A percentile compares a stretch with the other conserved stretches of the same genome.
Conservation (phyloP, 2,888 invertebrate genomes). For the Amblyjoppa proteus region DNA sequence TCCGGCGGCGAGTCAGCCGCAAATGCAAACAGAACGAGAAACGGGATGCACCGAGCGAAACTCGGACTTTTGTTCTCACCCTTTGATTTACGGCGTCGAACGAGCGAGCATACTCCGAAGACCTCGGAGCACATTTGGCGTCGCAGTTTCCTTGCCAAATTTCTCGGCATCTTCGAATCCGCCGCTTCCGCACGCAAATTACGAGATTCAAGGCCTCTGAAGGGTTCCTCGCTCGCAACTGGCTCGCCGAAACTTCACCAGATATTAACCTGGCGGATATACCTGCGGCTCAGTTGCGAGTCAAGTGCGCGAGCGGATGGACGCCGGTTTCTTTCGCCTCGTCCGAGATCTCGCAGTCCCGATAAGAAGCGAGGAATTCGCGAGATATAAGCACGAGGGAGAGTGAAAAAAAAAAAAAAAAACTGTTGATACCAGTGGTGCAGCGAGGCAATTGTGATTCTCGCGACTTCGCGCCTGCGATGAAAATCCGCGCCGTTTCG, state of each 20-base stretch:
- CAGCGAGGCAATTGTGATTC: constrained; percentile 34
- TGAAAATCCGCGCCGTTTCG: constrained; percentile 4
- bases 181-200: constrained; percentile 77
- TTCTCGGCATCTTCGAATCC: constrained; percentile 31
- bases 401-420: not conserved
- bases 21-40: constrained; percentile 49
- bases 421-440: constrained; percentile 9
- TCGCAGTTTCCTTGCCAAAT: constrained; percentile 39
- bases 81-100: constrained; percentile 80
- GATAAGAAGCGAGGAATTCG: constrained; percentile 34
- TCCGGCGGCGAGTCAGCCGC: constrained; percentile 64
- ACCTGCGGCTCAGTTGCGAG: constrained; percentile 81
- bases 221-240: constrained; percentile 55
- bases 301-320: constrained; percentile 77
- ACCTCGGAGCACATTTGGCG: not conserved
- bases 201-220: constrained; percentile 79
- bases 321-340: constrained; percentile 61
- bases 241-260: constrained; percentile 36
- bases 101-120: constrained; percentile 65
- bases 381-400: not conserved
- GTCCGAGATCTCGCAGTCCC: not conserved
- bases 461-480: not conserved
- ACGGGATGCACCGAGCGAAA: constrained; percentile 65
- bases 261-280: constrained; percentile 60
- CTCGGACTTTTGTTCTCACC: constrained; percentile 66